Conservation (phyloP, 2,113 vertebrate genomes). For the Lycocorax pyrrhopterus region DNA sequence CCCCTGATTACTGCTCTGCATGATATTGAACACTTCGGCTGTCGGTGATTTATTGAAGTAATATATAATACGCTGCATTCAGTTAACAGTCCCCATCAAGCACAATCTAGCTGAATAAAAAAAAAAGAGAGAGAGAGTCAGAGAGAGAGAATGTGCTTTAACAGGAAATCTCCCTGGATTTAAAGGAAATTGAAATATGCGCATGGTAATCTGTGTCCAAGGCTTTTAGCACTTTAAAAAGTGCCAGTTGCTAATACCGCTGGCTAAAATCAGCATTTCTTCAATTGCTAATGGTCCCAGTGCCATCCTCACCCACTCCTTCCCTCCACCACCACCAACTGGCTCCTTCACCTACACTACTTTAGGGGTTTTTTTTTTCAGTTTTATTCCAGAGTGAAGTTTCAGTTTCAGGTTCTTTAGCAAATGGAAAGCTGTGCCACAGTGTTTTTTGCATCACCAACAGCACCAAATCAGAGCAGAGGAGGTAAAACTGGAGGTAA, state of each 20-base stretch:
- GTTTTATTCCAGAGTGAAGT: not conserved
- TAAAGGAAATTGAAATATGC: conserved; percentile 37
- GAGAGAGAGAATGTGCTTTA: not conserved
- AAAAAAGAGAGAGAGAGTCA: not conserved
- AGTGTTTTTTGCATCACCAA: not conserved
- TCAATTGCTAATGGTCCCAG: not conserved
- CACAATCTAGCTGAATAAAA: conserved; percentile 4
- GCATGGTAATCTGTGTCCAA: not conserved
- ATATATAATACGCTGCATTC: conserved; percentile 50
- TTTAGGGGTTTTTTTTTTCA: not conserved
- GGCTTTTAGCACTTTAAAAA: conserved; percentile 51
- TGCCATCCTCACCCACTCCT: not conserved
- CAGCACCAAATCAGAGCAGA: not conserved
- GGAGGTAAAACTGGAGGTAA: not conserved
- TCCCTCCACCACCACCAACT: not conserved
- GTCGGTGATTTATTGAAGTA: conserved; percentile 41
- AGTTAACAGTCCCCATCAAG: conserved; percentile 44
- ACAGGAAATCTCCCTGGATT: conserved; percentile 43
- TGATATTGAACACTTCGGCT: conserved; percentile 43
- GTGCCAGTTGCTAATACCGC: not conserved
- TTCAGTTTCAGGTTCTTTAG: not conserved
- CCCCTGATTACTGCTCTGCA: conserved; percentile 47
- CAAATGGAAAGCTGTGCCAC: not conserved
- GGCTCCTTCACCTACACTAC: not conserved
- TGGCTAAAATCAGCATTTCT: not conserved